Percentiles rank a stretch among this genome's conserved stretches.
Evolutionary conservation across 2,113 vertebrate genomes (phyloP).

Genomic region (Aegotheles bennettii): DNA sequence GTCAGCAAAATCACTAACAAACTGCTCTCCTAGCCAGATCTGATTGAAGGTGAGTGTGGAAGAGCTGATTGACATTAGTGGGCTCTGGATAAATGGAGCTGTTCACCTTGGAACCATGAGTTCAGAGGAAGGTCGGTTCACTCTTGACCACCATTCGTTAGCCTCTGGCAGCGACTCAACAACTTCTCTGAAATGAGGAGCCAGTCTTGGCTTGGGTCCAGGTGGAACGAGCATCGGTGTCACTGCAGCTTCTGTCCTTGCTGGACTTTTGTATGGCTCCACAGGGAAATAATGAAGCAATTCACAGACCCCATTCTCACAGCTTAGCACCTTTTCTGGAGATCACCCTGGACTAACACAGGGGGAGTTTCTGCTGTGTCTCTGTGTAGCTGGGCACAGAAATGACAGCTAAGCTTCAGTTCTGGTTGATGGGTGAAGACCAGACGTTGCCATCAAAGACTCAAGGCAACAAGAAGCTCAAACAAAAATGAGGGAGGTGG

Average conservation of each 20-base stretch:
- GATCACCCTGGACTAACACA: not conserved
- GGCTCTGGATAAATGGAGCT: constrained; percentile 5
- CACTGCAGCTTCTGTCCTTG: not conserved
- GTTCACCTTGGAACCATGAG: not conserved
- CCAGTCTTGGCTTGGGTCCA: not conserved
- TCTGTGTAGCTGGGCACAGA: not conserved
- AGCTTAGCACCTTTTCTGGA: not conserved
- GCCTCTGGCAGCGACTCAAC: not conserved
- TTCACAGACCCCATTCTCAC: not conserved
- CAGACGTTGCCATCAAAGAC: not conserved
- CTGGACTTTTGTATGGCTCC: not conserved
- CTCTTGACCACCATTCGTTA: constrained; percentile 29
- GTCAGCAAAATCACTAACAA: not conserved
- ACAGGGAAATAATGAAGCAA: not conserved
- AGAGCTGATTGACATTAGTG: not conserved
- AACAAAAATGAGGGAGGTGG: not conserved
- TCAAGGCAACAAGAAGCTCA: not conserved
- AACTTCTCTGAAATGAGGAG: constrained; percentile 5
- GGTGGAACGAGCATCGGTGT: not conserved
- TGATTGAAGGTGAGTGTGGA: not conserved
- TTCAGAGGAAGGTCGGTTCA: constrained; percentile 32
- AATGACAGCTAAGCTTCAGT: not conserved
- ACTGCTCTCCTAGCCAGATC: not conserved
- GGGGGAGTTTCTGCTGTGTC: not conserved
- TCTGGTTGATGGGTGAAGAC: not conserved